Percentiles rank a stretch among this genome's conserved stretches.
Conservation (phyloP, 2,888 invertebrate genomes). For the Eucera pruinosa region DNA sequence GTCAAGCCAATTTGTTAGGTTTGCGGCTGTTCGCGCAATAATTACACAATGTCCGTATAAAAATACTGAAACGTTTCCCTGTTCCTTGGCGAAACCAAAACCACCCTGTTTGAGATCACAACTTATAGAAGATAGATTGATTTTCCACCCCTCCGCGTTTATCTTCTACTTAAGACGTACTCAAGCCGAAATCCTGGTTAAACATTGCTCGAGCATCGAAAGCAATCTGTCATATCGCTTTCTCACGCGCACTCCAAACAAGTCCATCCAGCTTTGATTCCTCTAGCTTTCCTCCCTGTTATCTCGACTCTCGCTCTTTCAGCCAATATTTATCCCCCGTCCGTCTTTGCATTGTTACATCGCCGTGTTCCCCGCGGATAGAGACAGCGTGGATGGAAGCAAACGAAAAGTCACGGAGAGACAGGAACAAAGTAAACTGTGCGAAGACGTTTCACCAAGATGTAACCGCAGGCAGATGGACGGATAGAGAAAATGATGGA, state of each 20-base stretch:
- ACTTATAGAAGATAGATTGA: constrained; percentile 4
- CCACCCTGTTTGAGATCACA: no score
- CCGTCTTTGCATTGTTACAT: constrained; percentile 26
- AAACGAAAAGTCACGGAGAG: constrained; percentile 13
- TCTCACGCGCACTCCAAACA: constrained; percentile 13
- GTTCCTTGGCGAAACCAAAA: no score
- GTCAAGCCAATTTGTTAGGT: no score
- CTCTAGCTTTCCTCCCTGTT: not conserved
- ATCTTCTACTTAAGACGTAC: constrained; percentile 7
- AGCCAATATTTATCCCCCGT: constrained; percentile 49
- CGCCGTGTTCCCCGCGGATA: not conserved
- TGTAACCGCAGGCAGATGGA: constrained; percentile 4
- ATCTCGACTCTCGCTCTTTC: constrained; percentile 6
- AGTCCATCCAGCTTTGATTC: not conserved
- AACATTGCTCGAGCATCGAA: constrained; percentile 2
- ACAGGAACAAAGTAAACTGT: constrained; percentile 45
- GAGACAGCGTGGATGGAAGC: constrained; percentile 8
- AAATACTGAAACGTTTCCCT: no score
- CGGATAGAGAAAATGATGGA: not conserved
- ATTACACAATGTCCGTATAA: no score
- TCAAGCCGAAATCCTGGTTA: constrained; percentile 8
- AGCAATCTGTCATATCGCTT: constrained; percentile 27
- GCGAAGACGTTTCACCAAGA: constrained; percentile 13
- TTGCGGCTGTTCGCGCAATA: no score
- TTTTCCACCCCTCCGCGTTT: not conserved